These are phyloP conservation scores for Pycnomerus fuliginosus DNA, from an alignment of 2,888 invertebrate genomes.

Conservation along the genomic window DNA sequence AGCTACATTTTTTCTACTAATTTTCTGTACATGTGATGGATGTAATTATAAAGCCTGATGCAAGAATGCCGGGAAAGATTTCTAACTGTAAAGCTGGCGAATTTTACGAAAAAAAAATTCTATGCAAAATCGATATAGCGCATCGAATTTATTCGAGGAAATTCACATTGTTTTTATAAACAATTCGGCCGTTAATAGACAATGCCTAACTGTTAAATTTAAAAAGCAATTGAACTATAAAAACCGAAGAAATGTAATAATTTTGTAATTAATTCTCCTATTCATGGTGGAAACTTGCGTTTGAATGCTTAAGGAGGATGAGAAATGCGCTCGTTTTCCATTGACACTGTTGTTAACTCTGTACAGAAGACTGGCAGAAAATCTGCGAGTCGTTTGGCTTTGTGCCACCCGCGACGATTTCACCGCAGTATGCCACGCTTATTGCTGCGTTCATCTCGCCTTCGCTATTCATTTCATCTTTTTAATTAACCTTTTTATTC, in stretches of 20 bases:
- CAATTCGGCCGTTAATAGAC: conserved; percentile 14
- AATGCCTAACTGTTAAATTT: conserved; percentile 10
- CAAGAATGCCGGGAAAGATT: conserved; percentile 1
- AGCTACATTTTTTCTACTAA: conserved; percentile 6
- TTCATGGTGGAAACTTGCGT: conserved; percentile 8
- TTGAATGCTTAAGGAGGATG: conserved; percentile 16
- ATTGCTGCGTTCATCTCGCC: too few species aligned
- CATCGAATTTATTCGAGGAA: conserved; percentile 16
- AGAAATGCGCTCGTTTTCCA: conserved; percentile 16
- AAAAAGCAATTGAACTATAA: conserved; percentile 10
- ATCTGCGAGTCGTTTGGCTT: conserved; percentile 2
- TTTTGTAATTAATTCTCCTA: conserved; percentile 24
- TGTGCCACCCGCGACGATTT: conserved; percentile 8
- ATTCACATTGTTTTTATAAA: conserved; percentile 21
- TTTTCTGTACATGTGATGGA: background rate
- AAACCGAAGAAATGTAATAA: conserved; percentile 20
- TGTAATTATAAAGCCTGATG: background rate
- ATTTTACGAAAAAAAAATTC: conserved; percentile 13
- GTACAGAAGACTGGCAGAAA: conserved; percentile 12
- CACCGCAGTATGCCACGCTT: too few species aligned
- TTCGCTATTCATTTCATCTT: too few species aligned
- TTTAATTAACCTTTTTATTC: too few species aligned
- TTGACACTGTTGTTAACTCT: conserved; percentile 19
- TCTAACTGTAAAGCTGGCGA: conserved; percentile 10
- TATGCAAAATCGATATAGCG: conserved; percentile 20